Percentiles rank a stretch among this genome's conserved stretches.
Conservation (phyloP, 2,797 vertebrate species). For the Podarcis siculus region DNA sequence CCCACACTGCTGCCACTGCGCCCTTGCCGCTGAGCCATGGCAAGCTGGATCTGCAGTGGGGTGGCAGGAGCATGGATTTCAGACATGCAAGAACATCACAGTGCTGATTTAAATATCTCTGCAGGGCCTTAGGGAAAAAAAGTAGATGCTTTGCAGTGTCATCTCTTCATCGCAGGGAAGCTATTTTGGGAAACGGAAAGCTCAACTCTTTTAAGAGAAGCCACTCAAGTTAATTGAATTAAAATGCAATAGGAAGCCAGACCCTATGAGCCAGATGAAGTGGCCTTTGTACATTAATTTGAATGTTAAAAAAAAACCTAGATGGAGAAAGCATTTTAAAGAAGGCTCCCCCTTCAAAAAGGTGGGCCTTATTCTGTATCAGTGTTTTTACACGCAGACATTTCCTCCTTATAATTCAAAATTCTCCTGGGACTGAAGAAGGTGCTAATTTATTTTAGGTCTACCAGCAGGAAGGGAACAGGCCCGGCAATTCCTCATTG, state of each 20-base stretch:
- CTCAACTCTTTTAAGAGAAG: background rate
- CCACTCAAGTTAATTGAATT: background rate
- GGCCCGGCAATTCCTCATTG: background rate
- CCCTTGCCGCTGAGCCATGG: no score
- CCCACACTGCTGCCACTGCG: no score
- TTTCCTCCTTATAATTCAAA: background rate
- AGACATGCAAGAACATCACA: no score
- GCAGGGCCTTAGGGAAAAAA: background rate
- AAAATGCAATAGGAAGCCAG: background rate
- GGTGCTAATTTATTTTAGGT: conserved; percentile 3
- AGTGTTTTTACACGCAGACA: background rate
- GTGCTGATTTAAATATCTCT: background rate
- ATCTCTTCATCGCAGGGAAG: background rate
- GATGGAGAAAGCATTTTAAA: background rate
- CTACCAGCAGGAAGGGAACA: background rate
- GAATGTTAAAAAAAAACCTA: background rate
- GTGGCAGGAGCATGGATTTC: no score
- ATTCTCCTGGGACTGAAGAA: background rate
- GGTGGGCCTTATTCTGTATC: background rate
- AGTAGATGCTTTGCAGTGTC: background rate
- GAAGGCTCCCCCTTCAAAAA: background rate
- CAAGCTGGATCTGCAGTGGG: no score
- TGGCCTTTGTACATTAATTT: background rate
- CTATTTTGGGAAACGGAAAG: background rate
- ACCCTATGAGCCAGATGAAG: background rate